phyloP scores from a whole-genome alignment of 2,888 invertebrate genomes.

The Pristionchus exspectatus region DNA sequence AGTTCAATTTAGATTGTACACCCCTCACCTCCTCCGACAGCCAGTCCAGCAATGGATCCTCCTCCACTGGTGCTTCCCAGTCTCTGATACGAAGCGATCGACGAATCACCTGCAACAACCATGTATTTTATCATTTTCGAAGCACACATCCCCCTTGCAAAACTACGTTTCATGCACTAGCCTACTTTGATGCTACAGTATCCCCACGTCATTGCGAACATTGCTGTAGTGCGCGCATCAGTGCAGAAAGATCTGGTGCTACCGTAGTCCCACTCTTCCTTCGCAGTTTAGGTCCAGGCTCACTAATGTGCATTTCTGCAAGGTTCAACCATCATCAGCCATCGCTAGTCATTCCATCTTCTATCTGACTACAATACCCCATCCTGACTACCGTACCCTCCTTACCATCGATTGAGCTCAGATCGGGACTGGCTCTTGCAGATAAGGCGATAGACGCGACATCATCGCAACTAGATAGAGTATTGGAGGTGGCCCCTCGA shows the following conservation, averaged over 20 bases:
- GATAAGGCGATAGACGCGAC: constrained; percentile 45
- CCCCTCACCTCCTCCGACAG: background rate
- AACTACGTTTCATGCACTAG: background rate
- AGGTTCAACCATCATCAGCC: background rate
- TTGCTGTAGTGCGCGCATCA: background rate
- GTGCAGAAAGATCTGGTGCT: background rate
- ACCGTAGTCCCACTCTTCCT: background rate
- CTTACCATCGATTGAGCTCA: constrained; percentile 46
- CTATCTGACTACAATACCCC: too few relatives aligned
- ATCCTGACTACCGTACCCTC: background rate
- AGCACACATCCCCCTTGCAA: too few relatives aligned
- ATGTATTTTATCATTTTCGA: background rate
- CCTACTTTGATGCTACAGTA: background rate
- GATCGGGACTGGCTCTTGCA: constrained; percentile 47
- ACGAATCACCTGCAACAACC: constrained; percentile 35
- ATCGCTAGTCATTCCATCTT: background rate
- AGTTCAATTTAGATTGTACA: background rate
- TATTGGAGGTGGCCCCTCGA: constrained; percentile 19
- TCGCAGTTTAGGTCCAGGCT: background rate
- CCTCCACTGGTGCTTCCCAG: constrained; percentile 24
- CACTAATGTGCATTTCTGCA: background rate
- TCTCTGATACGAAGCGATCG: constrained; percentile 33
- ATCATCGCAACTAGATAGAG: constrained; percentile 36
- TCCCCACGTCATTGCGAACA: background rate
- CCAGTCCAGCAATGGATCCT: constrained; percentile 23